Evolutionary conservation across 2,113 vertebrate species (phyloP), one percentile per base, ranked within the genome.

Genomic region (Ancistrus triradiatus): DNA sequence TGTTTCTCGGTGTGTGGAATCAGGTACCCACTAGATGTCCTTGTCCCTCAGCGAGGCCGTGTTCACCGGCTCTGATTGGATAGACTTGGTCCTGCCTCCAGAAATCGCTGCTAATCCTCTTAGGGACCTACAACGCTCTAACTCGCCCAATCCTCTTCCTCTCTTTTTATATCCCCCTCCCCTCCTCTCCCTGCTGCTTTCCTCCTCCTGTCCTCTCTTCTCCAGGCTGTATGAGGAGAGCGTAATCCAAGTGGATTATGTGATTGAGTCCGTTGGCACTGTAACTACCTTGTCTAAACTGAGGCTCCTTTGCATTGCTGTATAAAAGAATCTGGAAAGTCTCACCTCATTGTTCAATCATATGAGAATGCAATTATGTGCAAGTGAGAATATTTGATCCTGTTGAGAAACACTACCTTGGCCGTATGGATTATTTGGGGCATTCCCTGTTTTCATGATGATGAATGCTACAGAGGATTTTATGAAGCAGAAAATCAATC

Each of bases 101-200:
- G 81, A 85, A 90, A 89, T 82, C 78, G 82, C 86, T 85, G 63
- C 46, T 91, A 93, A 95, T 93, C 91, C 90, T 57, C 77, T 85
- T 86, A 85, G 86, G n/a, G 89, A 87, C 88, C 86, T 84, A 82
- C 84, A 70, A 75, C 80, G 70, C 60, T 70, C 60, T 59, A 37
- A 56, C 57, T 77, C 56, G 28, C 77, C 83, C 86, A 86, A 83
- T 85, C 83, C 73, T 55, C 69, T 59, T 78, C 77, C 69, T 74
- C 84, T 79, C 79, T 28, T 75, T 77, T 77, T 72, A 65, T 78
- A 77, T 75, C 76, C 75, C 35, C 40, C 35, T 38, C 48, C 53
- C 63, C 59, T 35, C 40, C 35, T 42, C 48, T 55, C 63, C 59
- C 68, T 57, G 46, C 49, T 66, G 59, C 57, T 28, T 68, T 59